Evolutionary conservation across 2,113 vertebrate genomes (phyloP).

Genomic region (Alethe diademata): DNA sequence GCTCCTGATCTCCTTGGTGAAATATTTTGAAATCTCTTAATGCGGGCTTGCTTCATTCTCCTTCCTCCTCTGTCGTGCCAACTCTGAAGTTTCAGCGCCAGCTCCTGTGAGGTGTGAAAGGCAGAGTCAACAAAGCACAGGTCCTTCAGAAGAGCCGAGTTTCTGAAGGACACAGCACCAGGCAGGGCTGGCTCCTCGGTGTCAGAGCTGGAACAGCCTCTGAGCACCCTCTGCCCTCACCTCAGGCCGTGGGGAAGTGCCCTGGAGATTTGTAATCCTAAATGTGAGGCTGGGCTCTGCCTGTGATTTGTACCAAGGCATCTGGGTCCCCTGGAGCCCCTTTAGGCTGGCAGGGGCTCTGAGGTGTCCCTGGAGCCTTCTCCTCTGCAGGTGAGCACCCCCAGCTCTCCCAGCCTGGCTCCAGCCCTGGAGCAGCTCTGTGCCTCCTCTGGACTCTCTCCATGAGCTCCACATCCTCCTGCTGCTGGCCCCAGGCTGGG

Average conservation of each 20-base stretch:
- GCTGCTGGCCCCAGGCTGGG: not conserved
- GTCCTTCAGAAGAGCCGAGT: not conserved
- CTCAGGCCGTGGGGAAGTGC: not conserved
- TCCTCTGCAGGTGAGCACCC: not conserved
- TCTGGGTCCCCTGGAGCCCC: not conserved
- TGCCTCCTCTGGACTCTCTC: not conserved
- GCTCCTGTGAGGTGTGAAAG: not conserved
- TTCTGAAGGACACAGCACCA: not conserved
- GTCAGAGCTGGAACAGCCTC: too few relatives aligned
- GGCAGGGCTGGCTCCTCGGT: not conserved
- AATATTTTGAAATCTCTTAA: not conserved
- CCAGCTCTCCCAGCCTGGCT: not conserved
- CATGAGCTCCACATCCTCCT: not conserved
- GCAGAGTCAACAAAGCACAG: not conserved
- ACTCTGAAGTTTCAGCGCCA: not conserved
- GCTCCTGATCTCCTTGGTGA: not conserved
- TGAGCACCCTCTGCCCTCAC: not conserved
- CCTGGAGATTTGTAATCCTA: accelerated
- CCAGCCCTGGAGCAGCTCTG: accelerated
- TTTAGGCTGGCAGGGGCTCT: accelerated
- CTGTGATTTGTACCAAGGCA: accelerated
- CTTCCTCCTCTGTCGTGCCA: not conserved
- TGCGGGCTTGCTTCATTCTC: not conserved
- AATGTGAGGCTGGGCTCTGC: not conserved
- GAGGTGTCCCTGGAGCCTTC: not conserved